Conservation (phyloP, 1,140 invertebrate genomes). For the Drosophila bifasciata region DNA sequence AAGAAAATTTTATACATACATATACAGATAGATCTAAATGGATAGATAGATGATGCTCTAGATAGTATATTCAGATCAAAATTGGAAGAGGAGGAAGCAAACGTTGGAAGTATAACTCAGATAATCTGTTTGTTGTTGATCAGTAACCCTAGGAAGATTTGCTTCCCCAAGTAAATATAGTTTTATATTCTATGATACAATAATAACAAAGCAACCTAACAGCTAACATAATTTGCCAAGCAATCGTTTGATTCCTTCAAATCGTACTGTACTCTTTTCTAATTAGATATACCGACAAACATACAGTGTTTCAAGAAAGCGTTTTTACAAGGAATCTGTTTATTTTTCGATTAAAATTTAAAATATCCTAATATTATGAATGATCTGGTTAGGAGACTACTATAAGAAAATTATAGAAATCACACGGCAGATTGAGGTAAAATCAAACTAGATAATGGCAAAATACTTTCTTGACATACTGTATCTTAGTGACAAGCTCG, state of each 20-base stretch:
- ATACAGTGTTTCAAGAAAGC: no score
- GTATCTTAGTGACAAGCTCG: constrained; percentile 46
- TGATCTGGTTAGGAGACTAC: no score
- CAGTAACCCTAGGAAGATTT: constrained; percentile 19
- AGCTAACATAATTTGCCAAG: constrained; percentile 63
- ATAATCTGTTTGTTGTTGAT: constrained; percentile 33
- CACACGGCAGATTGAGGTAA: no score
- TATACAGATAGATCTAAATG: constrained; percentile 8
- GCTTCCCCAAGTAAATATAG: constrained; percentile 19
- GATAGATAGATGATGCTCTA: no score
- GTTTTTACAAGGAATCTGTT: no score
- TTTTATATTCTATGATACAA: constrained; percentile 50
- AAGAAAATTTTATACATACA: constrained; percentile 14
- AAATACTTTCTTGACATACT: no score
- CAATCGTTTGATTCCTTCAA: constrained; percentile 22
- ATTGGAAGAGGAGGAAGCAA: constrained; percentile 37
- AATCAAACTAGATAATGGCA: no score
- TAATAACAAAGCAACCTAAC: constrained; percentile 73
- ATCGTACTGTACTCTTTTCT: no score
- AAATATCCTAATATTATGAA: no score
- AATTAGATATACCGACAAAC: no score
- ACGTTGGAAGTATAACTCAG: constrained; percentile 31
- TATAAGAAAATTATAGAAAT: no score
- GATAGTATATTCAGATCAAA: constrained; percentile 2
- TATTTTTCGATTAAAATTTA: no score